phyloP scores from a whole-genome alignment of 37 sponge, comb jelly and placozoan genomes.

The Amphimedon queenslandica region DNA sequence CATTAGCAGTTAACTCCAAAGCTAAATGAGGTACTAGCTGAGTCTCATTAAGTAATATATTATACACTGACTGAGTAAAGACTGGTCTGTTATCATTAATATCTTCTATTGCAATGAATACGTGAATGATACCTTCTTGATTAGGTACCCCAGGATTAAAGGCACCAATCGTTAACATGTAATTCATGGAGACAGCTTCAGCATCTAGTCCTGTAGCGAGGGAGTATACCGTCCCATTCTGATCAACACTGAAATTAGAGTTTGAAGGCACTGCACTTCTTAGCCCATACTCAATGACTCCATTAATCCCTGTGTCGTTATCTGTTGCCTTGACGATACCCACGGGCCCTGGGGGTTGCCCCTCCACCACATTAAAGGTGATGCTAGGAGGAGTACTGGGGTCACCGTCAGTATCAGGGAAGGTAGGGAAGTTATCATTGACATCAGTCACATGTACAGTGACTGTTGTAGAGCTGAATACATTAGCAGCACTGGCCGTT shows the following conservation, averaged over 20 bases:
- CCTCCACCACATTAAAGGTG: constrained; percentile 10
- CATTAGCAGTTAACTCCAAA: constrained; percentile 9
- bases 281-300: constrained; percentile 20
- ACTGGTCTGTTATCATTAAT: constrained; percentile 40
- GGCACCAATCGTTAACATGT: background rate
- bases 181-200: background rate
- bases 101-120: constrained; percentile 11
- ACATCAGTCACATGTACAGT: constrained; percentile 31
- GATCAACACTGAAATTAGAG: constrained; percentile 3
- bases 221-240: constrained; percentile 19
- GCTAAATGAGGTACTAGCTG: background rate
- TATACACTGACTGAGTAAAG: constrained; percentile 1
- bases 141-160: background rate
- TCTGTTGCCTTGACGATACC: constrained; percentile 37
- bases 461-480: constrained; percentile 20
- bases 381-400: constrained; percentile 1
- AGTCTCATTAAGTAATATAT: constrained; percentile 15
- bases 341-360: constrained; percentile 16
- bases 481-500: constrained; percentile 13
- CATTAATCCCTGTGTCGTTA: constrained; percentile 33
- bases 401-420: constrained; percentile 6
- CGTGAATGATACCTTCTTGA: background rate
- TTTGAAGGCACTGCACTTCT: no score
- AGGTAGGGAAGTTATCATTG: constrained; percentile 36
- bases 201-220: background rate